Evolutionary conservation across 2,888 invertebrate species (phyloP).

Genomic region (Epirrhoe tristata): DNA sequence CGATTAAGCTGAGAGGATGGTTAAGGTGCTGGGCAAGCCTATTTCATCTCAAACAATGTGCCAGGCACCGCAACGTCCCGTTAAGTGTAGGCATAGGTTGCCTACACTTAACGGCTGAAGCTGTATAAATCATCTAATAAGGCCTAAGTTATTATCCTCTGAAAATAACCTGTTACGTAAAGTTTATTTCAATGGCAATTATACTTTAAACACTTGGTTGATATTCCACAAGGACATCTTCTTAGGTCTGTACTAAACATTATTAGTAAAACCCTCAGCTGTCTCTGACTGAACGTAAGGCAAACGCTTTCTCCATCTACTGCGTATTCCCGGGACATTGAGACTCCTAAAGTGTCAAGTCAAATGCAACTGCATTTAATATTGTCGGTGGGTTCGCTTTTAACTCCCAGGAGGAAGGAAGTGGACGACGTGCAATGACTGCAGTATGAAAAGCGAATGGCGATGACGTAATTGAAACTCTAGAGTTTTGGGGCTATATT

Average conservation of each 20-base stretch:
- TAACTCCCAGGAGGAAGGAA: slow-evolving; percentile 77
- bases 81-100: no score
- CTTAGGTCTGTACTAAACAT: background rate
- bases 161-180: no score
- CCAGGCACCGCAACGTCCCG: no score
- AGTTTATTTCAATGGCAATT: no score
- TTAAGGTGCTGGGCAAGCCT: no score
- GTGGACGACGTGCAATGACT: slow-evolving; percentile 65
- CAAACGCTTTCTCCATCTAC: background rate
- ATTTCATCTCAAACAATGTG: no score
- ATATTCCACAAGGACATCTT: slow-evolving; percentile 26
- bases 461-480: slow-evolving; percentile 6
- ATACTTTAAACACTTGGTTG: background rate
- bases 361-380: slow-evolving; percentile 36
- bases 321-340: slow-evolving; percentile 33
- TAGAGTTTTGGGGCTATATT: background rate
- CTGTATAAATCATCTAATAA: no score
- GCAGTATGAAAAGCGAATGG: slow-evolving; percentile 47
- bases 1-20: no score
- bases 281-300: background rate
- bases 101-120: no score
- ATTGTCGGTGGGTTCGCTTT: slow-evolving; percentile 25
- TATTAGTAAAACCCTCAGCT: slow-evolving; percentile 4
- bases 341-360: slow-evolving; percentile 53
- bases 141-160: no score